A percentile compares a stretch with the other conserved stretches of the same genome.
phyloP scores from a whole-genome alignment of 1,140 invertebrate genomes.

The Drosophila tsacasi region DNA sequence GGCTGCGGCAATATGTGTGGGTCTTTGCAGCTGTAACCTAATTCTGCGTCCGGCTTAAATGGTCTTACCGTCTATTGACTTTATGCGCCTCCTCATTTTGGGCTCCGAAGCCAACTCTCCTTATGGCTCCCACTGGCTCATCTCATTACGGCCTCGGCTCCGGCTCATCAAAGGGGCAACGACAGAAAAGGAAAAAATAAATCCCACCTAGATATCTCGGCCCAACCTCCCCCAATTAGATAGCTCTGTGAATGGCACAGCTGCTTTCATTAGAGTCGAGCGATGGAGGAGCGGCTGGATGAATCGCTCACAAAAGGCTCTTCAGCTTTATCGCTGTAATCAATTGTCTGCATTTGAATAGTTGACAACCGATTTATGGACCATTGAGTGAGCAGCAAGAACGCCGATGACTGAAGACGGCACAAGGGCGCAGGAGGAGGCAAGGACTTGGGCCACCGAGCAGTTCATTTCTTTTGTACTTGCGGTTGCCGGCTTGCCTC shows the following conservation, averaged over 20 bases:
- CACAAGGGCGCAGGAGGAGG: background rate
- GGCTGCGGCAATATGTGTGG: constrained; percentile 51
- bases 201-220: constrained; percentile 39
- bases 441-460: constrained; percentile 23
- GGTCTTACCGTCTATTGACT: constrained; percentile 79
- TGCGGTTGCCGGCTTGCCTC: constrained; percentile 51
- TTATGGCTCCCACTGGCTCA: constrained; percentile 23
- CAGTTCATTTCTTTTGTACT: constrained; percentile 79
- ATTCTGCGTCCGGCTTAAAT: constrained; percentile 72
- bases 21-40: constrained; percentile 60
- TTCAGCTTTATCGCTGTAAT: constrained; percentile 83
- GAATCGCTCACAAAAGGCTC: constrained; percentile 72
- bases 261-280: constrained; percentile 72
- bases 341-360: constrained; percentile 84
- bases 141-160: constrained; percentile 48
- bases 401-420: constrained; percentile 45
- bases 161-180: constrained; percentile 40
- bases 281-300: constrained; percentile 34
- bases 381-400: constrained; percentile 74
- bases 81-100: constrained; percentile 55
- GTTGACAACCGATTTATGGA: constrained; percentile 84
- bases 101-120: constrained; percentile 24
- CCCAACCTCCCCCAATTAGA: background rate
- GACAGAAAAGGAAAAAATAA: constrained; percentile 29
- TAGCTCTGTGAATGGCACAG: constrained; percentile 60